A percentile compares a stretch with the other conserved stretches of the same genome.
These are phyloP conservation scores for Trichacis sp. DNA, from an alignment of 2,888 invertebrate genomes.

Conservation along the genomic window DNA sequence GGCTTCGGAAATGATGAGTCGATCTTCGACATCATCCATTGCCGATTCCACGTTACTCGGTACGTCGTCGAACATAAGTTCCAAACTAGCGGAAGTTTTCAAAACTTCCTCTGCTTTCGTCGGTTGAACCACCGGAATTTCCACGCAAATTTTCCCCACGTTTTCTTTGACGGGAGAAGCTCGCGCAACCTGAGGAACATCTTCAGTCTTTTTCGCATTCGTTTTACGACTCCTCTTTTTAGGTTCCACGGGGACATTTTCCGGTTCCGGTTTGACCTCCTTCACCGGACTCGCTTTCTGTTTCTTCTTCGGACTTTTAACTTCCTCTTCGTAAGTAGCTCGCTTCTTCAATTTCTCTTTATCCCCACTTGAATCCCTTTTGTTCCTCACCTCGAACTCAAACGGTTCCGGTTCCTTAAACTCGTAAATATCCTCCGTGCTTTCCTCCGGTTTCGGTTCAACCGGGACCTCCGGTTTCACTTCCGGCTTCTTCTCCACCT, in stretches of 20 bases:
- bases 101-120: constrained; percentile 31
- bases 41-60: no score
- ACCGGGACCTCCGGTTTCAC: constrained; percentile 52
- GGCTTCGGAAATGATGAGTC: constrained; percentile 71
- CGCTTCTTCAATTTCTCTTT: constrained; percentile 64
- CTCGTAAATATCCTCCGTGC: constrained; percentile 81
- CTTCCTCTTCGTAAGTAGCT: constrained; percentile 59
- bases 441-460: constrained; percentile 45
- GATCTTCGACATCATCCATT: no score
- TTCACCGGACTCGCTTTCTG: constrained; percentile 49
- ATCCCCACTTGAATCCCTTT: constrained; percentile 58
- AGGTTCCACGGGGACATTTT: constrained; percentile 33
- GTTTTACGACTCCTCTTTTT: constrained; percentile 57
- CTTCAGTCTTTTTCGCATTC: constrained; percentile 54
- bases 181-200: no score
- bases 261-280: constrained; percentile 42
- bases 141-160: constrained; percentile 69
- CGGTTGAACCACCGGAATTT: no score
- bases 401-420: constrained; percentile 92
- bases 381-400: constrained; percentile 80
- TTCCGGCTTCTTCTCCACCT: constrained; percentile 56
- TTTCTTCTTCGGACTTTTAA: constrained; percentile 62
- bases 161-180: constrained; percentile 66
- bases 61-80: no score
- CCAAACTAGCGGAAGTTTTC: constrained; percentile 52